phyloP scores from a whole-genome alignment of 1,140 invertebrate genomes.

The Archivesica marissinica region DNA sequence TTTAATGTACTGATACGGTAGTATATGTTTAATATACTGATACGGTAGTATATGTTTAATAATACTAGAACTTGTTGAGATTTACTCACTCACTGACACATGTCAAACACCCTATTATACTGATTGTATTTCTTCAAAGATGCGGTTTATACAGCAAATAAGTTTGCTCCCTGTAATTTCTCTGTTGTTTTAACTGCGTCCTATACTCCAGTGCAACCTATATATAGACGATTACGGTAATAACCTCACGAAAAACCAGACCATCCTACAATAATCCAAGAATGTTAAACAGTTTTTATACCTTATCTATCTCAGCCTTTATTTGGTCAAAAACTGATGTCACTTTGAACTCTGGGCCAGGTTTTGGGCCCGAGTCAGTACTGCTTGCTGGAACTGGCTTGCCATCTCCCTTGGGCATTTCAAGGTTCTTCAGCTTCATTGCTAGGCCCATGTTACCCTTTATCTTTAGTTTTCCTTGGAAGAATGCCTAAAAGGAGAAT shows the following conservation, averaged over 20 bases:
- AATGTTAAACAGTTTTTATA: no score
- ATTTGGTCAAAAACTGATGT: constrained; percentile 47
- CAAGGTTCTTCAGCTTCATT: constrained; percentile 93
- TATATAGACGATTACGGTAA: no score
- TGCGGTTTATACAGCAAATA: no score
- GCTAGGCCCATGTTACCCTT: constrained; percentile 97
- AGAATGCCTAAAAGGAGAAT: constrained; percentile 90
- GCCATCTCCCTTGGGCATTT: constrained; percentile 51
- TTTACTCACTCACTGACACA: no score
- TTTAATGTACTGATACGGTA: no score
- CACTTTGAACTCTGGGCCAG: constrained; percentile 51
- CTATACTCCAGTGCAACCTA: no score
- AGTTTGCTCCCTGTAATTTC: no score
- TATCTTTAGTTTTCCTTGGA: constrained; percentile 97
- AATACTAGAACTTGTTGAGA: no score
- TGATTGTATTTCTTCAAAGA: no score
- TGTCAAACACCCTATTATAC: no score
- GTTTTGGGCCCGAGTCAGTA: constrained; percentile 1
- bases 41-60: no score
- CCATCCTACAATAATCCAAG: neutral
- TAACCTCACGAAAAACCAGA: neutral
- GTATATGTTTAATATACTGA: no score
- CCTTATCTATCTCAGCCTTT: constrained; percentile 31
- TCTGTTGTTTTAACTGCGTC: neutral
- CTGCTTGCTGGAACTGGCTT: neutral